A percentile compares a stretch with the other conserved stretches of the same genome.
phyloP scores from a whole-genome alignment of 2,113 vertebrate species.

The Micronycteris hirsuta region DNA sequence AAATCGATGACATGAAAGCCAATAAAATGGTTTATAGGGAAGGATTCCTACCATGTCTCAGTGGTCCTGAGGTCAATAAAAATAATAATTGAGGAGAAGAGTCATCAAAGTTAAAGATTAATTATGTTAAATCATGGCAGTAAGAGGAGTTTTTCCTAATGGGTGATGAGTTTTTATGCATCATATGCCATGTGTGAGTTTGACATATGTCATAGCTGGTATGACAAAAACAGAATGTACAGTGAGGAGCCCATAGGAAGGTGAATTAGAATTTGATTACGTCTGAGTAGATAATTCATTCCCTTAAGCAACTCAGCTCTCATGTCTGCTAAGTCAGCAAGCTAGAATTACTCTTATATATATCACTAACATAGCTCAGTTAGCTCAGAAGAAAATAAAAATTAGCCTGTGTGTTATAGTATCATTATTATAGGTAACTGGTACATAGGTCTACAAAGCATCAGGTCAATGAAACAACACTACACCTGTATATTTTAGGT shows the following conservation, averaged over 20 bases:
- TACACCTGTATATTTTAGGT: neutral
- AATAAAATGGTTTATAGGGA: slow-evolving; percentile 49
- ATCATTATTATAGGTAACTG: neutral
- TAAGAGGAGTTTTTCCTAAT: neutral
- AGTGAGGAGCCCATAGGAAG: neutral
- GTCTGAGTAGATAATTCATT: neutral
- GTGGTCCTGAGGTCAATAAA: neutral
- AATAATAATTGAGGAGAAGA: neutral
- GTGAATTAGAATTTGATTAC: neutral
- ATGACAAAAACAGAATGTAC: neutral
- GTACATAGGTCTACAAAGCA: neutral
- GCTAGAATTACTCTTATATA: neutral
- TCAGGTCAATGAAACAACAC: neutral
- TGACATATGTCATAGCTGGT: neutral
- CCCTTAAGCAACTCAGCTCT: neutral
- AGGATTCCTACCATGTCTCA: slow-evolving; percentile 28
- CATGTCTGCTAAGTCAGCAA: neutral
- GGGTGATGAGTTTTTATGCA: neutral
- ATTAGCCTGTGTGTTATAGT: neutral
- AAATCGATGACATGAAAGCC: slow-evolving; percentile 59
- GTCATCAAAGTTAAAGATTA: neutral
- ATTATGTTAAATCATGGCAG: neutral
- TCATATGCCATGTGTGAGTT: neutral
- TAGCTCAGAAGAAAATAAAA: neutral
- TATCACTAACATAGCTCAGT: neutral